These are phyloP conservation scores for Oxycera nigricornis DNA, from an alignment of 2,888 invertebrate genomes.

Conservation along the genomic window DNA sequence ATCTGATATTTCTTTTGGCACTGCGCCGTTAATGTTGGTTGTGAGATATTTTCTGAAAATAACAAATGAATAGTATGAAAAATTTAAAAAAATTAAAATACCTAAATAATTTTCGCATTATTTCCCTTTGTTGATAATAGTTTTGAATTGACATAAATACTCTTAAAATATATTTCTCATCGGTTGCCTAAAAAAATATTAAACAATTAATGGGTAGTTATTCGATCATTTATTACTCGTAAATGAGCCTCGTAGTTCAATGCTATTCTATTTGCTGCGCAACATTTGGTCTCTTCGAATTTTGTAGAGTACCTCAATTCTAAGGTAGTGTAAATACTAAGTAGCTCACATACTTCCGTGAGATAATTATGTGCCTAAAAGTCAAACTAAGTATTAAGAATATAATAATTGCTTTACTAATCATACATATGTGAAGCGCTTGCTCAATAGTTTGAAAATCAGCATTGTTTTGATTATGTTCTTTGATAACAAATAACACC, in stretches of 20 bases:
- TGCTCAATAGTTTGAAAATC: constrained; percentile 28
- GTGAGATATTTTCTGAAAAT: constrained; percentile 41
- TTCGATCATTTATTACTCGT: constrained; percentile 3
- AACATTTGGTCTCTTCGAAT: constrained; percentile 26
- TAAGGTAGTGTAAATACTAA: constrained; percentile 28
- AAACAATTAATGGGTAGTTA: background rate
- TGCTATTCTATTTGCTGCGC: constrained; percentile 24
- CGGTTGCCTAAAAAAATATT: background rate
- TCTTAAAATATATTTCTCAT: constrained; percentile 14
- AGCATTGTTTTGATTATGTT: constrained; percentile 28
- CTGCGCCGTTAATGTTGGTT: no score
- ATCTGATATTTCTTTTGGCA: constrained; percentile 12
- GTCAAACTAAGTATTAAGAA: background rate
- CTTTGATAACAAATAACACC: constrained; percentile 24
- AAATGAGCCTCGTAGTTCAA: constrained; percentile 39
- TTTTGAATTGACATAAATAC: constrained; percentile 18
- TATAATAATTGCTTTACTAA: background rate
- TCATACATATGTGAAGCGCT: constrained; percentile 15
- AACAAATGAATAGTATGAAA: background rate
- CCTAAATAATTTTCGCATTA: constrained; percentile 34
- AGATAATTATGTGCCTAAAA: constrained; percentile 35
- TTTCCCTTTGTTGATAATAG: constrained; percentile 26
- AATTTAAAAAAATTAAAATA: background rate
- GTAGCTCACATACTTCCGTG: constrained; percentile 20
- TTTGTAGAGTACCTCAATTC: constrained; percentile 38